Base-by-base conservation (phyloP, 2,888 invertebrate species). In the Geophilus truncorum region DNA sequence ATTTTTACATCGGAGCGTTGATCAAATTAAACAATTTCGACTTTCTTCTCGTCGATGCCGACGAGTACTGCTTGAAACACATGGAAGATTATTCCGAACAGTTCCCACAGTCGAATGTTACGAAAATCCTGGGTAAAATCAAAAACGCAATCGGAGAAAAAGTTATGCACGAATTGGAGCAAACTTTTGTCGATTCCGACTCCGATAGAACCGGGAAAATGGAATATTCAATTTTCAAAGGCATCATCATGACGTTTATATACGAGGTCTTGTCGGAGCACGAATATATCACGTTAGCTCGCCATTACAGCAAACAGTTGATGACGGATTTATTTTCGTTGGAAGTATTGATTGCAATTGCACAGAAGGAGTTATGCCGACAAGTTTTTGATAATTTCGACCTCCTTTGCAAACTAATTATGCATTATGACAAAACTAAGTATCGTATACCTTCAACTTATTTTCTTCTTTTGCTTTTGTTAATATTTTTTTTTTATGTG, bases 1-100 rank as follows among this genome's bases (percentile, higher is more conserved):
- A 97, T 86, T 93, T 97, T 89, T 94, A 92, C 88, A 90, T 97
- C 25, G 97, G 97, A 1, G 93, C 93, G 25, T 90, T 90, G 75
- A 85, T 97, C 75, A 91, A 92, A 57, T 90, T 97, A 21, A 93
- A 93, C 85, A 91, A 92, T 83, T 95, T 94, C 85, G 87, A 91
- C 77, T 97, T 97, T 86, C 88, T 92, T 77, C 89, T 97, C 34
- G 89, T 91, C 0, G 92, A 92, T 1, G 95, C 95, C 0, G 97
- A 97, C 86, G 93, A 94, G 85, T 97, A 94, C 85, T 93, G 95
- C 0, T 87, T 96, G 78, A 90, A 92, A 70, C 96, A 94, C 85
- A 93, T 96, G 95, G 96, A 97, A 87, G 85, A 92, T 7, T 90
- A 95, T 87, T 88, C 91, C 81, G 87, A 90, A 36, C 32, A 34